A percentile compares a stretch with the other conserved stretches of the same genome.
These are phyloP conservation scores for Botia almorhae DNA, from an alignment of 2,797 vertebrate species.

Conservation along the genomic window DNA sequence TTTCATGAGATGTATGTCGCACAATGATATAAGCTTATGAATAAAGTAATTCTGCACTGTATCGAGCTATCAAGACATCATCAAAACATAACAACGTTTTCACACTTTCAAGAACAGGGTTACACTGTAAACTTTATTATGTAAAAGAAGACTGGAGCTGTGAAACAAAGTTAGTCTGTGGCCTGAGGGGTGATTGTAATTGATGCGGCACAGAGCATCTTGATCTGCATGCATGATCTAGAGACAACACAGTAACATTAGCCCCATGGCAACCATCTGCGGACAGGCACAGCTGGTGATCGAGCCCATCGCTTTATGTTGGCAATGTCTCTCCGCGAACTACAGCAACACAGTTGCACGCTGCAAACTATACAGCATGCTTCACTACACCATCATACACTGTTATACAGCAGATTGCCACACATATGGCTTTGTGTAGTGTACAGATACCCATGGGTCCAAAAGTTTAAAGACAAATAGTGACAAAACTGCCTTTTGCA, in stretches of 20 bases:
- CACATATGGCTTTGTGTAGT: not conserved
- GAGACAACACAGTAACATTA: slow-evolving; percentile 44
- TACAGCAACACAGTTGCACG: not conserved
- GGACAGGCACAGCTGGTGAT: slow-evolving; percentile 34
- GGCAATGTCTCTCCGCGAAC: slow-evolving; percentile 7
- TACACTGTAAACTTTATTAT: not conserved
- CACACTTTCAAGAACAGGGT: not conserved
- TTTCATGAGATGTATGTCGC: slow-evolving; percentile 77
- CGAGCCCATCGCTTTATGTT: not conserved
- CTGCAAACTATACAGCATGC: too few species aligned
- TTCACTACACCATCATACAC: not conserved
- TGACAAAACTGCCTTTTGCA: not conserved
- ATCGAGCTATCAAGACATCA: not conserved
- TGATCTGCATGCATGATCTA: slow-evolving; percentile 26
- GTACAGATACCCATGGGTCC: not conserved
- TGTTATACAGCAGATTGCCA: not conserved
- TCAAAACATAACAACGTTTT: not conserved
- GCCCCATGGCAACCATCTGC: slow-evolving; percentile 49
- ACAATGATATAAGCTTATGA: slow-evolving; percentile 56
- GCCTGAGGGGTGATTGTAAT: slow-evolving; percentile 28
- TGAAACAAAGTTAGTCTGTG: not conserved
- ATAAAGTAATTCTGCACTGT: slow-evolving; percentile 66
- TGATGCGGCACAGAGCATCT: slow-evolving; percentile 41
- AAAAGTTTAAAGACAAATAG: not conserved
- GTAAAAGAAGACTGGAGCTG: not conserved